Conservation (phyloP, 2,888 invertebrate genomes). For the Metopia argyrocephala region DNA sequence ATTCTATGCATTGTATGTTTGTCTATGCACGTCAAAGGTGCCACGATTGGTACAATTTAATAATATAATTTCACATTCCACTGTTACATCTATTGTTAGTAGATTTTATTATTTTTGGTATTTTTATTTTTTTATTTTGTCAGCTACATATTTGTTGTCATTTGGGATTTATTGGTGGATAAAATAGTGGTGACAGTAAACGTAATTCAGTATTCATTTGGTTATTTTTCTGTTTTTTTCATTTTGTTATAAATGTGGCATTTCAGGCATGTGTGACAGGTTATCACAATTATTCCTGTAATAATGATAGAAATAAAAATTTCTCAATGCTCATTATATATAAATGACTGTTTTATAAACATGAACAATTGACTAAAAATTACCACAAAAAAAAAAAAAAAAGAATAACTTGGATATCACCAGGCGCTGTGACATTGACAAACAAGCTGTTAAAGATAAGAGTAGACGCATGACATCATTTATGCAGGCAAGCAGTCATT, state of each 20-base stretch:
- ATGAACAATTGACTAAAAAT: neutral
- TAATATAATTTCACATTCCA: too few species aligned
- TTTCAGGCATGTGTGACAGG: conserved; percentile 33
- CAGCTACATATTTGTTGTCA: neutral
- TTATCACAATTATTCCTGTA: conserved; percentile 45
- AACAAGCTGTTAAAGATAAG: neutral
- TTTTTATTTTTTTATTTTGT: neutral
- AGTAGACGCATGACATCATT: neutral
- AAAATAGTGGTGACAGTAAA: neutral
- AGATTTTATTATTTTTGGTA: neutral
- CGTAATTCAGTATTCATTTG: conserved; percentile 18
- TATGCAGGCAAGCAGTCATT: neutral
- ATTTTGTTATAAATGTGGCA: conserved; percentile 25
- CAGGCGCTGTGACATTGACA: neutral
- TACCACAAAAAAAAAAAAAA: too few species aligned
- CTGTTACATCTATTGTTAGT: neutral
- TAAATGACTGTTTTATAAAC: conserved; percentile 33
- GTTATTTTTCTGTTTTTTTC: neutral
- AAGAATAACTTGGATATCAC: too few species aligned
- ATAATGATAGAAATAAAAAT: conserved; percentile 49
- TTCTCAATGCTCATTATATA: conserved; percentile 37
- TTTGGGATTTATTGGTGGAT: too few species aligned
- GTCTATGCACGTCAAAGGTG: too few species aligned
- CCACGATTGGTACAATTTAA: too few species aligned
- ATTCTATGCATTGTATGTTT: too few species aligned